Conservation (phyloP, 2,888 invertebrate genomes). For the Epsilonema sp. region DNA sequence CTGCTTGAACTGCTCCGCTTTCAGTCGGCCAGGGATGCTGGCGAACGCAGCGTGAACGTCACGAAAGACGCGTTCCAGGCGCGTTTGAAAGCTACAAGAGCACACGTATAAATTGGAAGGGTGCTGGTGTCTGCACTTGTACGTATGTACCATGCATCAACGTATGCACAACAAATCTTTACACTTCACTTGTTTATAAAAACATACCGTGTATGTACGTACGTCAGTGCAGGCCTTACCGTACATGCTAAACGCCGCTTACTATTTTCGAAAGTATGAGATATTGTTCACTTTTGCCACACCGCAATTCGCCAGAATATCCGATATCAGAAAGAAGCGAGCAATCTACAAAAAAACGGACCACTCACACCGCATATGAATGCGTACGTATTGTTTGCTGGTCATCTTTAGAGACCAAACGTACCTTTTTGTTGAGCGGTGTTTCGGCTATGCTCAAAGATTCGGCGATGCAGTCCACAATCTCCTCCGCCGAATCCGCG, state of each 20-base stretch:
- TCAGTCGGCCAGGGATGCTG: conserved; percentile 56
- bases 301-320: conserved; percentile 87
- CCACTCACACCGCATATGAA: not conserved
- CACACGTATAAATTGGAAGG: too few relatives aligned
- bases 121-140: too few relatives aligned
- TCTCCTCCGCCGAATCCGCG: conserved; percentile 87
- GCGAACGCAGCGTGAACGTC: conserved; percentile 51
- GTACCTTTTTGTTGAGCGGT: conserved; percentile 53
- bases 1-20: conserved; percentile 82
- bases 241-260: too few relatives aligned
- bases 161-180: too few relatives aligned
- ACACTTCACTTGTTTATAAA: too few relatives aligned
- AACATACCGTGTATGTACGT: too few relatives aligned
- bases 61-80: conserved; percentile 41
- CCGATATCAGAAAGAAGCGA: conserved; percentile 77
- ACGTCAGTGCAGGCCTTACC: too few relatives aligned
- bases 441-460: conserved; percentile 50
- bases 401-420: not conserved
- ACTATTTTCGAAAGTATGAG: conserved; percentile 51
- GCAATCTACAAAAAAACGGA: conserved; percentile 33
- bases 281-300: conserved; percentile 78
- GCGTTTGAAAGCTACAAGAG: conserved; percentile 3
- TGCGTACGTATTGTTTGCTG: not conserved
- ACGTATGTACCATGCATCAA: too few relatives aligned
- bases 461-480: conserved; percentile 57